Conservation (phyloP, 1,140 invertebrate species). For the Anastatus disparis region DNA sequence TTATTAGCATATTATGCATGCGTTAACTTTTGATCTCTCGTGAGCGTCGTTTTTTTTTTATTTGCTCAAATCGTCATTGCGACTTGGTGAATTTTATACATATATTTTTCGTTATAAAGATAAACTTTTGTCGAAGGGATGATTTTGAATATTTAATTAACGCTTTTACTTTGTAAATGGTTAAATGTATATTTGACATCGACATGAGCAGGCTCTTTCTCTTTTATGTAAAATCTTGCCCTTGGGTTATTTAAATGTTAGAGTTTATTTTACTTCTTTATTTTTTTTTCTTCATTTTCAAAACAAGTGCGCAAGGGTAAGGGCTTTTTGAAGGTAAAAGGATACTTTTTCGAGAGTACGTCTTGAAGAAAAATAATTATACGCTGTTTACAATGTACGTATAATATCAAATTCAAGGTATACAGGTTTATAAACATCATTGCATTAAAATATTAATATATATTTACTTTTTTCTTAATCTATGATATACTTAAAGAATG, state of each 20-base stretch:
- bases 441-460: conserved; percentile 29
- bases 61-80: too few species aligned
- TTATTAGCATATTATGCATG: too few species aligned
- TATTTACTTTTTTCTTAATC: not conserved
- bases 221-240: conserved; percentile 14
- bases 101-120: too few species aligned
- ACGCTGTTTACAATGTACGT: not conserved
- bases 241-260: not conserved
- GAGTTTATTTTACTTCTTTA: conserved; percentile 16
- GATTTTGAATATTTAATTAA: conserved; percentile 59
- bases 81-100: too few species aligned
- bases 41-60: too few species aligned
- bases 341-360: not conserved
- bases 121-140: too few species aligned
- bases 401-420: conserved; percentile 18
- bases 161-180: too few species aligned
- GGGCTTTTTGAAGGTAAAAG: conserved; percentile 9
- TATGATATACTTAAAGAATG: too few species aligned
- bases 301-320: conserved; percentile 17
- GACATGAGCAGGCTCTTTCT: not conserved
- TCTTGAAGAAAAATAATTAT: conserved; percentile 26
- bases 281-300: conserved; percentile 1
- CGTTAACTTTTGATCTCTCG: too few species aligned
- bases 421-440: conserved; percentile 5
- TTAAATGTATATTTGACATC: not conserved